Base-by-base conservation (phyloP, 2,113 vertebrate genomes). In the Butorides virescens region DNA sequence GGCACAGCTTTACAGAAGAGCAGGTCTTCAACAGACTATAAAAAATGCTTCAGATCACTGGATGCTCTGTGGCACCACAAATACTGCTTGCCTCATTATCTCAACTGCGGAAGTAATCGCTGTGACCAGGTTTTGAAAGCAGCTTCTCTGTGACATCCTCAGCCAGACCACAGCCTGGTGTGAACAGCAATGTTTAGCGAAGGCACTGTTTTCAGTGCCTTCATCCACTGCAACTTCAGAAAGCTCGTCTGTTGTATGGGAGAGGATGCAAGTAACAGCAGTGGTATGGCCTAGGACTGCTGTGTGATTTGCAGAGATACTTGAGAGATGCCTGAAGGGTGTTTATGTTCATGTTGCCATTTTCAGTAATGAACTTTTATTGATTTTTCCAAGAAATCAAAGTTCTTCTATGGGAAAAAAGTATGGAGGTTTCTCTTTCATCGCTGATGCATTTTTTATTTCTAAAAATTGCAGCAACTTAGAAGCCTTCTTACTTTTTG, bases 331-430 rank as follows among this genome's bases (percentile, higher is more conserved):
- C 79, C 82, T 84, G 56, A 93, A 72, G 87, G 80, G 44, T 92
- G 52, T 86, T 96, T 86, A 58, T 86, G 72, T 80, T 94, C 82
- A 63, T 36, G 44, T 53, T 89, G 44, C 83, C 76, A 52, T 94
- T 96, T 91, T 92, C 86, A 92, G 90, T 95, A 96, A 95, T 95
- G 79, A 89, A 46, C n/a, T 66, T 14, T 42, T 74, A 92, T 3
- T 94, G 95, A 92, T 93, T 94, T 80, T 88, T 71, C 62, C 49
- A 82, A 87, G 77, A 95, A 91, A 93, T 95, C 83, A 68, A 92
- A 78, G 27, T 72, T 87, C 27, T 88, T 95, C 79, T 75, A 44
- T 55, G 82, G 84, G 77, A 91, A 78, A 79, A 68, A 76, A 62
- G 22, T 63, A 42, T 18, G 37, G 89, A 81, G 42, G 23, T 71